A percentile compares a stretch with the other conserved stretches of the same genome.
Conservation (phyloP, 2,113 vertebrate species). For the Plotosus lineatus region DNA sequence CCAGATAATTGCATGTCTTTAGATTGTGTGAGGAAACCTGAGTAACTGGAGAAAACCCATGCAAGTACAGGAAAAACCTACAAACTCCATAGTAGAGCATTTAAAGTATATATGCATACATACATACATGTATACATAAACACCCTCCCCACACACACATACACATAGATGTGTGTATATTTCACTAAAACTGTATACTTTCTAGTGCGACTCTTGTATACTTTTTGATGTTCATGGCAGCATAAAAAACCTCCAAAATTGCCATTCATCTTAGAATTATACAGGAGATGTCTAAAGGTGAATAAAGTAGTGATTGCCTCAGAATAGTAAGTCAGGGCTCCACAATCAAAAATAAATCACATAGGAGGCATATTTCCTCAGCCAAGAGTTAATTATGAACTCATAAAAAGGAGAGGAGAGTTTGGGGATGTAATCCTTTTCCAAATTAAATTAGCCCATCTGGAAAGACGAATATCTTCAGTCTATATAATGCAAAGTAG, state of each 20-base stretch:
- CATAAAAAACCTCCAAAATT: not conserved
- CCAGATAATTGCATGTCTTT: too few relatives aligned
- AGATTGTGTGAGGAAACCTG: too few relatives aligned
- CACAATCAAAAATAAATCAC: slow-evolving; percentile 30
- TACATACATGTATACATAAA: too few relatives aligned
- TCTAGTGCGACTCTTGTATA: too few relatives aligned
- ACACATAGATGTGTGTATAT: too few relatives aligned
- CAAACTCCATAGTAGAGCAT: too few relatives aligned
- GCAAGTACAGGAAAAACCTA: too few relatives aligned
- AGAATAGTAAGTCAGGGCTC: not conserved
- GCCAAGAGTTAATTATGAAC: slow-evolving; percentile 59
- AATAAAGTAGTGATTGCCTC: not conserved
- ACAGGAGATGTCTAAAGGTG: not conserved
- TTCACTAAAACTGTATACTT: too few relatives aligned
- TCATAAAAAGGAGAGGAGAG: slow-evolving; percentile 53
- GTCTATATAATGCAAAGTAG: slow-evolving; percentile 22
- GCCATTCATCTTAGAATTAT: not conserved
- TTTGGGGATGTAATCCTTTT: slow-evolving; percentile 50
- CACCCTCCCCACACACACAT: too few relatives aligned
- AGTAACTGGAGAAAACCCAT: too few relatives aligned
- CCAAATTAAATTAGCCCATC: slow-evolving; percentile 59
- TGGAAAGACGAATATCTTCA: slow-evolving; percentile 53
- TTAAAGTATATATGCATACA: too few relatives aligned
- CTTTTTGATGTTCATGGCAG: not conserved
- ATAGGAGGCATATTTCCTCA: slow-evolving; percentile 49